Base-by-base conservation (phyloP, 2,888 invertebrate genomes). In the Carabus problematicus region DNA sequence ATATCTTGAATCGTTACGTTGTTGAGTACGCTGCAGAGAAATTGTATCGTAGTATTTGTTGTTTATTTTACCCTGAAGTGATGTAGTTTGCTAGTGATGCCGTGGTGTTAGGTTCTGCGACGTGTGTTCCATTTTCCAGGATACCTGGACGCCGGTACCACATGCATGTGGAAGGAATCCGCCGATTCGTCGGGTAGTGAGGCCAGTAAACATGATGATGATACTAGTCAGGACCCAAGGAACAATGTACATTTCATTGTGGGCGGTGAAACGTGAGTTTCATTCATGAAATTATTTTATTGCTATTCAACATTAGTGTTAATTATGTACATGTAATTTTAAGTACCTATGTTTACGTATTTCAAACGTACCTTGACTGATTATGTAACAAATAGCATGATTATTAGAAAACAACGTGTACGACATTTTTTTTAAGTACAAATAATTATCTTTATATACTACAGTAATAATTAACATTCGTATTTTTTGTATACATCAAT, bases 121-220 rank as follows among this genome's bases (percentile, higher is more conserved):
- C 56, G 9, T 29, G 56, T 56, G 56, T 39, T 56, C 56, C 19
- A 19, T 56, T 56, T 56, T 9, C 56, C n/a, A 39, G 62, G 62
- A 7, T 62, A 29, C 52, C 14, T 40, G 6, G 69, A 62, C 14
- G 2, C 59, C 14, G 14, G 16, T 8, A 19, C 41, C 9, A 8
- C 58, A 64, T 29, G 29, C 29, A 74, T 73, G 59, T 83, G 82
- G 83, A 84, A 83, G 75, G 85, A 86, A 72, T 79, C 80, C 1
- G 84, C 84, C 6, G 86, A 86, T 75, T 86, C 86, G 0, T 86
- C 86, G 18, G 84, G 85, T 72, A 86, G 86, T 73, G 86, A 86
- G 72, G 82, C 84, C 9, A 86, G 86, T 61, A 85, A 84, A 75
- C 84, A 84, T 59, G 79, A 79, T 19, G 83, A 83, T 70, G 82